phyloP scores from a whole-genome alignment of 2,888 invertebrate genomes.

The Lysandra coridon region DNA sequence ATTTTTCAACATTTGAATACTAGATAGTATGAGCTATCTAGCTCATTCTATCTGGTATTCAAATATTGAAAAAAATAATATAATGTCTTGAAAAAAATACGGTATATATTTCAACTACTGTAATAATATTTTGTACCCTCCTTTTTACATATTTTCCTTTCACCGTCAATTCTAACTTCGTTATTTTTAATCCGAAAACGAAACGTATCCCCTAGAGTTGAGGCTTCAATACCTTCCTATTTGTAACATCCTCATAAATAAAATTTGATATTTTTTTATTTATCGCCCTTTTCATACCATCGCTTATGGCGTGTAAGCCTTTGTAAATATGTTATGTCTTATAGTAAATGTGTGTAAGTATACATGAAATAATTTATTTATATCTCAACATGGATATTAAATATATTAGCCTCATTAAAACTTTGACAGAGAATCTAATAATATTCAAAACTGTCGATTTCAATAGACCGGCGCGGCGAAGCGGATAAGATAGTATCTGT shows the following conservation, averaged over 20 bases:
- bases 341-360: no score
- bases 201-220: background rate
- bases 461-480: background rate
- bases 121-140: no score
- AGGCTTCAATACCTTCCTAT: background rate
- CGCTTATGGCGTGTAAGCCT: background rate
- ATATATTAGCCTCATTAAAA: background rate
- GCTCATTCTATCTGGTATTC: no score
- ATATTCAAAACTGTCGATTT: background rate
- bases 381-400: background rate
- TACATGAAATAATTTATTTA: background rate
- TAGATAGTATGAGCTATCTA: no score
- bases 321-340: background rate
- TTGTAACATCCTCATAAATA: background rate
- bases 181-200: background rate
- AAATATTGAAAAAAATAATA: no score
- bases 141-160: background rate
- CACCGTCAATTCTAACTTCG: background rate
- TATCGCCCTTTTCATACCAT: background rate
- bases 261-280: background rate
- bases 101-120: no score
- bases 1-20: no score
- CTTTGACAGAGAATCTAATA: background rate
- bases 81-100: no score
- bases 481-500: background rate